A percentile compares a stretch with the other conserved stretches of the same genome.
Evolutionary conservation across 2,113 vertebrate species (phyloP).

Genomic region (Rutilus rutilus): DNA sequence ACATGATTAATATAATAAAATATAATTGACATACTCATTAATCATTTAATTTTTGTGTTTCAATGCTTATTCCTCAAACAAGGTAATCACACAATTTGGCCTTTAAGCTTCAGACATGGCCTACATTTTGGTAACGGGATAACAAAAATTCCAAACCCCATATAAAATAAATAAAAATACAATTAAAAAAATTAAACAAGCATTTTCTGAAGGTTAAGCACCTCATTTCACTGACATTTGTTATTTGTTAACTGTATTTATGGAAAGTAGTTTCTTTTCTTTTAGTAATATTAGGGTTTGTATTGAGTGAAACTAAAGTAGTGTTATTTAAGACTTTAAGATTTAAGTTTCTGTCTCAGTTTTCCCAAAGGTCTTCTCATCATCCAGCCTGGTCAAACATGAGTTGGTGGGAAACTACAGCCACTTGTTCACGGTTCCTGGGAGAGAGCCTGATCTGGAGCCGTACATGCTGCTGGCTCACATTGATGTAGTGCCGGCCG

Average conservation of each 20-base stretch:
- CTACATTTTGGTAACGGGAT: background rate
- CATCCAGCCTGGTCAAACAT: slow-evolving; percentile 84
- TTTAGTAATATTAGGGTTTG: background rate
- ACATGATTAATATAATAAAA: no score
- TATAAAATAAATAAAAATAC: background rate
- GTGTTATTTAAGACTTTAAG: background rate
- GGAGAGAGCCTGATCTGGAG: slow-evolving; percentile 76
- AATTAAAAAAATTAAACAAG: background rate
- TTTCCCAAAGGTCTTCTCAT: slow-evolving; percentile 89
- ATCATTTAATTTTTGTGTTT: background rate
- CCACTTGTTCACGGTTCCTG: slow-evolving; percentile 85
- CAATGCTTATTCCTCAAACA: background rate
- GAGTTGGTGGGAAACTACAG: slow-evolving; percentile 87
- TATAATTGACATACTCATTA: background rate
- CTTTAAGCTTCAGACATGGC: background rate
- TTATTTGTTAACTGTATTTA: background rate
- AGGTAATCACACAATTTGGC: background rate
- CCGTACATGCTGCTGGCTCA: slow-evolving; percentile 94
- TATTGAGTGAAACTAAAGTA: background rate
- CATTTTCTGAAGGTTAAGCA: background rate
- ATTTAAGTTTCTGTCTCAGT: slow-evolving; percentile 67
- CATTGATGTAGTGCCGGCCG: slow-evolving; percentile 91
- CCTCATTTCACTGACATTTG: background rate
- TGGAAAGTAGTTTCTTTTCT: background rate
- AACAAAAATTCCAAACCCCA: background rate